Base-by-base conservation (phyloP, 2,797 vertebrate species). In the Acridotheres tristis region DNA sequence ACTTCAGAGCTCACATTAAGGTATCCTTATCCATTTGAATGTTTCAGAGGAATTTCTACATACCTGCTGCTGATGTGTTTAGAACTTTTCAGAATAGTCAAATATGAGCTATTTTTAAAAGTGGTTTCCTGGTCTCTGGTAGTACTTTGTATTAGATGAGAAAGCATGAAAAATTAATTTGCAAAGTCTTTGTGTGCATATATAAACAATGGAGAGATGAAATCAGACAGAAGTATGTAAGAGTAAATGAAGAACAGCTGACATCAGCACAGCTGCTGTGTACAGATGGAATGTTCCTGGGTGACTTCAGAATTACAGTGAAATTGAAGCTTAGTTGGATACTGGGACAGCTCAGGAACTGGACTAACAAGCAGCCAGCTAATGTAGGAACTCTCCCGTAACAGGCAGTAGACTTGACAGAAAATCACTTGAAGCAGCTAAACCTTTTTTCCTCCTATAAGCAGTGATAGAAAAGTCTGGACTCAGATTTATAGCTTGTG, bases 11-110 rank as follows among this genome's bases (percentile, higher is more conserved):
- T 40, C 32, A 10, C 2, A 3, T 85, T 67, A 63, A 79, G 57
- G 32, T 2, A 1, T 74, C 48, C 4, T 17, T 61, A 61, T 11
- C 11, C 0, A 0, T 59, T 68, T 25, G 78, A 8, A 40, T 2
- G 3, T 79, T 73, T 63, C 36, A 54, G 27, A 47, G 53, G 53
- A 48, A 6, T 68, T 88, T 57, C 62, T 17, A 26, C 11, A 17
- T 6, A 6, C 8, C 13, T 85, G 27, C 67, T 73, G 18, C 59
- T 86, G 55, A 10, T 5, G 4, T 8, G 1, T 50, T 82, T 65
- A 50, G 25, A 80, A 71, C 34, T 67, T 55, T 25, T 42, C 29
- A 26, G n/a, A 66, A 45, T 4, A 78, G 29, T 68, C 21, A 65
- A n/a, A 42, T 57, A 10, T 29, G 36, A 45, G 57, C 38, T 66